Evolutionary conservation across 2,888 invertebrate species (phyloP).

Genomic region (Boloria selene): DNA sequence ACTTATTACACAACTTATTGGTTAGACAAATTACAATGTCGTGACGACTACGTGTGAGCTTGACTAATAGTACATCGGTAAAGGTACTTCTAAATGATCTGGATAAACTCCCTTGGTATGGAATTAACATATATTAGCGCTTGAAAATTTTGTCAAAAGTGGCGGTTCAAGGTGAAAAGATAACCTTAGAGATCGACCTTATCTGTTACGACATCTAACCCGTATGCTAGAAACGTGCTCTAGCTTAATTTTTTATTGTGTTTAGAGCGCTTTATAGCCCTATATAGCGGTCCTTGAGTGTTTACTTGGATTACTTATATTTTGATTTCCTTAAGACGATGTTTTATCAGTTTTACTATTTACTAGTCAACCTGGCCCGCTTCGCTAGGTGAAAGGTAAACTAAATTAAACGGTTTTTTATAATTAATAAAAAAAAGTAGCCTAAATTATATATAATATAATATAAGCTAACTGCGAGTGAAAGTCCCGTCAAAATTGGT

Average conservation of each 20-base stretch:
- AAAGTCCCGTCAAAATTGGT: too few species aligned
- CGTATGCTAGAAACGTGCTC: conserved; percentile 52
- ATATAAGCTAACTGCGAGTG: too few species aligned
- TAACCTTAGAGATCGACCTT: conserved; percentile 74
- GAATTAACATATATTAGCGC: conserved; percentile 62
- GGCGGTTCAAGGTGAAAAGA: conserved; percentile 71
- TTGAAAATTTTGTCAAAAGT: conserved; percentile 63
- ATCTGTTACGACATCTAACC: conserved; percentile 59
- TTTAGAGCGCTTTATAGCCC: conserved; percentile 50
- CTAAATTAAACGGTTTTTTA: too few species aligned
- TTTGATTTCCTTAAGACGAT: conserved; percentile 39
- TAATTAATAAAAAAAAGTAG: too few species aligned
- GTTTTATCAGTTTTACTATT: background rate
- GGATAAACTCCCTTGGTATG: conserved; percentile 58
- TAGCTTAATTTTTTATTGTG: conserved; percentile 55
- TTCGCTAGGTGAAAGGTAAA: too few species aligned
- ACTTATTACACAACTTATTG: conserved; percentile 16
- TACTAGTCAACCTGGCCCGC: too few species aligned
- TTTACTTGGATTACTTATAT: conserved; percentile 35
- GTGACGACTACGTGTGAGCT: conserved; percentile 29
- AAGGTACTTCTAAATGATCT: conserved; percentile 40
- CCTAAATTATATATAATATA: too few species aligned
- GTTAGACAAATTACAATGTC: conserved; percentile 19
- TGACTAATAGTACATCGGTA: conserved; percentile 37
- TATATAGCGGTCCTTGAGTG: conserved; percentile 39